Evolutionary conservation across 2,888 invertebrate genomes (phyloP), one percentile per base, ranked within the genome.

Genomic region (Athripsodes cinereus): DNA sequence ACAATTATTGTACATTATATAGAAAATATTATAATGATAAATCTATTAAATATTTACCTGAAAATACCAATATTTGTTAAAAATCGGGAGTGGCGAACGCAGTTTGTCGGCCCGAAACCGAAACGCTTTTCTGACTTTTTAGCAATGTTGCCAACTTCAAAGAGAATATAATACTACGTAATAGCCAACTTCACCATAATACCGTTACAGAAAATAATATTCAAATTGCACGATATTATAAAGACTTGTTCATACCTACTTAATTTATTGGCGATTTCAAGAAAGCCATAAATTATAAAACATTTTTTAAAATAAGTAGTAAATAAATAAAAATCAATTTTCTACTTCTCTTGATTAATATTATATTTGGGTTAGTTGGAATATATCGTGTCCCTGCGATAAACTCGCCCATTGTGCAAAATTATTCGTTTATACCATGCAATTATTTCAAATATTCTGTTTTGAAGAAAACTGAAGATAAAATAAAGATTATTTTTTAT

Each of bases 41-140:
- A 44, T 52, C 49, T 18, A 48, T 21, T 22, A 22, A 19, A 31
- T 60, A 57, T 54, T 60, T 60, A 60, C 60, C 59, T 56, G 55
- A 44, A 53, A 47, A 47, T 44, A 47, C 40, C 19, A 55, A 52
- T 56, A 56, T 60, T 60, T 57, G 54, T 60, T 54, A 57, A 49
- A 57, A 40, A 34, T 53, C 60, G 60, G 60, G 60, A 60, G 60
- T 60, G 60, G 60, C 60, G 60, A 57, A 60, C 51, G 49, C 60
- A 60, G 46, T 60, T 60, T 35, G 48, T 53, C 59, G 13, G 40
- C 5, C 16, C 16, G 16, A 40, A 40, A 40, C 56, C 55, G 53
- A 60, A 59, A 60, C 60, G 54, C 60, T 57, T 49, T 60, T 60
- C 59, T 60, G 60, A 60, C 60, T 60, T 60, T n/a, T 60, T 60